Percentiles rank a stretch among this genome's conserved stretches.
These are phyloP conservation scores for Chiroxiphia lanceolata DNA, from an alignment of 2,797 vertebrate species.

Conservation along the genomic window DNA sequence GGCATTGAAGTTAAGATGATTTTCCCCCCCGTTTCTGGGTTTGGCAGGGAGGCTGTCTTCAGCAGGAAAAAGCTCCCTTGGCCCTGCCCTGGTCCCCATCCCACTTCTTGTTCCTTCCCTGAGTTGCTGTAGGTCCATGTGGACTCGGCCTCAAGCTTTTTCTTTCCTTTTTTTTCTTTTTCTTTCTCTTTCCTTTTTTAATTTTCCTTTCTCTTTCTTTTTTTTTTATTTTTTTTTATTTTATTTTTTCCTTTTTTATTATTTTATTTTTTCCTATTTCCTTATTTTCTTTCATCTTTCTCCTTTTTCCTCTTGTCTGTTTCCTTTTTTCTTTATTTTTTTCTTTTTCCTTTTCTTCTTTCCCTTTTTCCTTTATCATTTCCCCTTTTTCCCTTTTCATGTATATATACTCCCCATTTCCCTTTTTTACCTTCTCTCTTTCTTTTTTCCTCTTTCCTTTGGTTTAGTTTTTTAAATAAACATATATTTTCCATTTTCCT, in stretches of 20 bases:
- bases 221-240: too few relatives aligned
- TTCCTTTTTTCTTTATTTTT: too few relatives aligned
- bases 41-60: background rate
- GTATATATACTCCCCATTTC: too few relatives aligned
- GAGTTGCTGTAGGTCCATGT: background rate
- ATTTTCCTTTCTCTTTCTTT: too few relatives aligned
- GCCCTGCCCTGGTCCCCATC: background rate
- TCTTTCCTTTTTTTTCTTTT: rapidly evolving
- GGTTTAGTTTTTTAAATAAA: background rate
- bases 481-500: background rate
- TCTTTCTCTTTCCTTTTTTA: too few relatives aligned
- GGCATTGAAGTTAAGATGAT: too few relatives aligned
- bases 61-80: background rate
- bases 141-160: background rate
- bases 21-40: rapidly evolving
- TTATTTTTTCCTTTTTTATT: too few relatives aligned
- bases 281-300: rapidly evolving
- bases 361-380: too few relatives aligned
- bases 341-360: too few relatives aligned
- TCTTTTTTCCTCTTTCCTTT: background rate
- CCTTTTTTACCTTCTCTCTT: background rate
- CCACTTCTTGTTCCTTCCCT: background rate
- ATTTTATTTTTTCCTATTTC: too few relatives aligned
- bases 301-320: too few relatives aligned
- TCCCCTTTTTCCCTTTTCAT: background rate